Evolutionary conservation across 2,888 invertebrate species (phyloP).

Genomic region (Patella depressa): DNA sequence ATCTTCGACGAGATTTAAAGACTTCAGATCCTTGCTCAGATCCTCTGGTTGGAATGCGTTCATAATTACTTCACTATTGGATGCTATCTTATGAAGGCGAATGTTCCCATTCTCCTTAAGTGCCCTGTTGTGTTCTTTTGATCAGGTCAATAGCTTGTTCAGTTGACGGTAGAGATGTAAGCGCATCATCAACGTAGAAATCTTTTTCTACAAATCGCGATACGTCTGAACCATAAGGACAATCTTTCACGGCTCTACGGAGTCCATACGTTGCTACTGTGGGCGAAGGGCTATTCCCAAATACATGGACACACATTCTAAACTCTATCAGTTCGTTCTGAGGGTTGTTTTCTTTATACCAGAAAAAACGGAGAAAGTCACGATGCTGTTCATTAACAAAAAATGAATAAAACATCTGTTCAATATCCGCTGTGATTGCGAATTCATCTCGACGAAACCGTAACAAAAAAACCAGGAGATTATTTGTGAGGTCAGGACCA

Average conservation of each 20-base stretch:
- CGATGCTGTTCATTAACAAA: conserved; percentile 33
- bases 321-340: conserved; percentile 35
- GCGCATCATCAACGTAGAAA: conserved; percentile 45
- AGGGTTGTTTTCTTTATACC: conserved; percentile 38
- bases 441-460: conserved; percentile 31
- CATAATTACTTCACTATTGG: conserved; percentile 30
- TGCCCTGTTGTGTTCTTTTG: conserved; percentile 33
- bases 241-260: conserved; percentile 20
- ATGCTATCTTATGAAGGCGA: conserved; percentile 42
- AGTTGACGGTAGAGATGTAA: conserved; percentile 28
- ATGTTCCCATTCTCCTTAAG: conserved; percentile 28
- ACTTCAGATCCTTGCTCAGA: conserved; percentile 20
- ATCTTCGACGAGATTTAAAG: conserved; percentile 11
- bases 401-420: conserved; percentile 43
- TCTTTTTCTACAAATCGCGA: conserved; percentile 30
- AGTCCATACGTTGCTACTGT: conserved; percentile 40
- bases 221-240: conserved; percentile 26
- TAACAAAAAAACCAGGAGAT: conserved; percentile 35
- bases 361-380: conserved; percentile 38
- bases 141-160: conserved; percentile 33
- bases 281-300: conserved; percentile 43
- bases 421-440: conserved; percentile 35
- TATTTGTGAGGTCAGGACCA: conserved; percentile 39
- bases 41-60: conserved; percentile 26
- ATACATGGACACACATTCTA: conserved; percentile 42